Evolutionary conservation across 2,888 invertebrate genomes (phyloP), one percentile per base, ranked within the genome.

Genomic region (Parthenolecanium corni): DNA sequence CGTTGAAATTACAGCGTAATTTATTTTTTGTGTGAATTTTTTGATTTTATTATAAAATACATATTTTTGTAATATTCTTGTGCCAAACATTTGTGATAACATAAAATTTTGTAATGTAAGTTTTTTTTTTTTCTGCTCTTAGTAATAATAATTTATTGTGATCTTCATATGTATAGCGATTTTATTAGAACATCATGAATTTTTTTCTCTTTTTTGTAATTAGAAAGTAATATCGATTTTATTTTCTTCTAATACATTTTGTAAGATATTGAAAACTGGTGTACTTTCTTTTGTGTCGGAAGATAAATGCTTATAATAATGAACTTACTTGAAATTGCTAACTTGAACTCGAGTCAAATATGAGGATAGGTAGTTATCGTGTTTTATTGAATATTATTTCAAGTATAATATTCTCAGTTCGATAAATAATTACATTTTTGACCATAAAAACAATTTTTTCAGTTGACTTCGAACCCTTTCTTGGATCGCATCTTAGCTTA

Each of bases 111-210:
- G 31, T 31, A 31, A 31, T 31, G 31, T 31, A 31, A 31, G 31
- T 31, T 42, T 54, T 54, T 42, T 42, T 40, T 54, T 44, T 44
- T 44, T 42, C 40, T 24, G 23, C 40, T 23, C 24, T 54, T 36
- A 16, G n/a, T 54, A 42, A 40, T n/a, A 42, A 54, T 54, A 40
- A 54, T 54, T 40, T 54, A 54, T 54, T 54, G 54, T 54, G 54
- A 54, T 54, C 54, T 54, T 47, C 47, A 12, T 54, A 40, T 42
- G 54, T 54, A 54, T 40, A 40, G 31, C 31, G 54, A 40, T 54
- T 21, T 16, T 23, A 21, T 24, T 24, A 40, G 38, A 54, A n/a
- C 54, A 21, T 16, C 24, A 23, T 54, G 42, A 54, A 42, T 53
- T 21, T 54, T 23, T 52, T 52, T 16, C 14, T 52, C 20, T 20